A percentile compares a stretch with the other conserved stretches of the same genome.
These are phyloP conservation scores for Eulemur rufifrons DNA, from an alignment of 2,113 vertebrate species.

Conservation along the genomic window DNA sequence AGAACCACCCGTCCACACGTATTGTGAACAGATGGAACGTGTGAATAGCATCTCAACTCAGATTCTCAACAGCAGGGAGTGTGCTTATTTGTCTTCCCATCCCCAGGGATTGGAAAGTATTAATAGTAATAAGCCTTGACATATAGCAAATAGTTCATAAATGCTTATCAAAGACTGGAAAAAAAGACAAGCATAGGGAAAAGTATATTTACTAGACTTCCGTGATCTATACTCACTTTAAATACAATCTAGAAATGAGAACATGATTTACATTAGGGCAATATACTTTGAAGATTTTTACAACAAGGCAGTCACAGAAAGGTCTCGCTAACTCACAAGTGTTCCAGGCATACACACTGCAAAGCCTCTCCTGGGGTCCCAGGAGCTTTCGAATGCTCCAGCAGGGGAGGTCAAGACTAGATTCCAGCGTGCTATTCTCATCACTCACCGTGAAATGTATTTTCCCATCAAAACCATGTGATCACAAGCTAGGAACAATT, in stretches of 20 bases:
- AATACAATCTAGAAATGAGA: constrained; percentile 8
- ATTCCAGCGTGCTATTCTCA: background rate
- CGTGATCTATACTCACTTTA: constrained; percentile 11
- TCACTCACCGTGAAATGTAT: background rate
- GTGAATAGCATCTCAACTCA: background rate
- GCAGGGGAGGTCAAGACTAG: background rate
- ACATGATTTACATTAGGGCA: background rate
- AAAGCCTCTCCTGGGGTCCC: background rate
- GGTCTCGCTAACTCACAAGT: background rate
- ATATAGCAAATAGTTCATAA: background rate
- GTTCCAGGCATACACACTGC: background rate
- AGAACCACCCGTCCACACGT: background rate
- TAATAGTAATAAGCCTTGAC: background rate
- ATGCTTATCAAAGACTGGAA: background rate
- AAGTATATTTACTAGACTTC: constrained; percentile 11
- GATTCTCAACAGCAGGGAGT: background rate
- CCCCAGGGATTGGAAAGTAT: background rate
- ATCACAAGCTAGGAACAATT: background rate
- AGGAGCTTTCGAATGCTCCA: background rate
- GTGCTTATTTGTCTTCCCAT: background rate
- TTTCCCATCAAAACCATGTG: background rate
- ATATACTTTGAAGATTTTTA: background rate
- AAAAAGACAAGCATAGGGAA: background rate
- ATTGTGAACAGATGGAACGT: background rate
- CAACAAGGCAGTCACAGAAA: background rate